Percentiles rank a stretch among this genome's conserved stretches.
Conservation (phyloP, 2,888 invertebrate species). For the Dromius quadrimaculatus region DNA sequence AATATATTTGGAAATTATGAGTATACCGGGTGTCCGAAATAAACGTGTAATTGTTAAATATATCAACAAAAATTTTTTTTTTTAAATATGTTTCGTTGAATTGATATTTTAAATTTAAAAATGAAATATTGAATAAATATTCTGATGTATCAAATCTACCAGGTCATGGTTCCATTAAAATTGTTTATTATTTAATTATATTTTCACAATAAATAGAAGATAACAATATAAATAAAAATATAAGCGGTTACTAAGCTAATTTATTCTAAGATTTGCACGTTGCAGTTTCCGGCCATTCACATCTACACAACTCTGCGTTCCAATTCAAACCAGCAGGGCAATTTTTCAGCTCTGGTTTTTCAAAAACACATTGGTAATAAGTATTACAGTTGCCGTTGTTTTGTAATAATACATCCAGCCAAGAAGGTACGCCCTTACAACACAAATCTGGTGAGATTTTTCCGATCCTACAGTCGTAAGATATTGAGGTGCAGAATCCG, state of each 20-base stretch:
- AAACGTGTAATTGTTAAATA: too few relatives aligned
- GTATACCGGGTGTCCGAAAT: too few relatives aligned
- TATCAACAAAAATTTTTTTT: too few relatives aligned
- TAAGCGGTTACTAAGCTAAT: not conserved
- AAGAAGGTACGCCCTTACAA: conserved; percentile 27
- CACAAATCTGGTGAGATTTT: conserved; percentile 18
- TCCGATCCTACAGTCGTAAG: conserved; percentile 6
- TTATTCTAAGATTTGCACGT: not conserved
- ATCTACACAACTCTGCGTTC: conserved; percentile 19
- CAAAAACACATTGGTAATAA: conserved; percentile 41
- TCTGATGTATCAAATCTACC: too few relatives aligned
- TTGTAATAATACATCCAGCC: conserved; percentile 11
- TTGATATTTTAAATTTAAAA: too few relatives aligned
- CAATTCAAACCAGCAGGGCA: conserved; percentile 38
- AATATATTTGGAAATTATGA: too few relatives aligned
- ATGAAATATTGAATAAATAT: too few relatives aligned
- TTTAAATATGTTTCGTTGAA: too few relatives aligned
- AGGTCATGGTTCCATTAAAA: too few relatives aligned
- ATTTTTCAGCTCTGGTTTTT: conserved; percentile 11
- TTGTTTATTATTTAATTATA: not conserved
- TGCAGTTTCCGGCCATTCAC: conserved; percentile 37
- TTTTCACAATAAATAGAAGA: not conserved
- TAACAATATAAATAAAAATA: not conserved
- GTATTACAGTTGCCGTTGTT: conserved; percentile 39
- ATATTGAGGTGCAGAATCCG: not conserved